Evolutionary conservation across 2,113 vertebrate genomes (phyloP), one percentile per base, ranked within the genome.

Genomic region (Budorcas taxicolor): DNA sequence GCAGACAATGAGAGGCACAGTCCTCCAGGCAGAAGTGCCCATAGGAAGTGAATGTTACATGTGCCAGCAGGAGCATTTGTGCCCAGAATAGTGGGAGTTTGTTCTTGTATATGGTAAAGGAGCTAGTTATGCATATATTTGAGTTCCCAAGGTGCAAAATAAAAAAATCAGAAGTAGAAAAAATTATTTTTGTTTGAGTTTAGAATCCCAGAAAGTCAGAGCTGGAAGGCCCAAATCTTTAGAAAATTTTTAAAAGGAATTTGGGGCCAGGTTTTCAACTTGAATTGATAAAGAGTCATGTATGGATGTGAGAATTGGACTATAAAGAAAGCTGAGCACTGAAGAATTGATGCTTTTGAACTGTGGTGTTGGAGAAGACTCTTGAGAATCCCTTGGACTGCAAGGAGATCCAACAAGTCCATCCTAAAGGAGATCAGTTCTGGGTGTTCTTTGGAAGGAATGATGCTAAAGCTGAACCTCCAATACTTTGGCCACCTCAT

Each of bases 171-270:
- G 27, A 88, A 23, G 45, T 53, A 50, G 11, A 29, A 53, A 62
- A 52, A 31, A n/a, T 36, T 2, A 15, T 55, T n/a, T 80, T 27
- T n/a, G 25, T 90, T 85, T 94, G 50, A 84, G 43, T 58, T 89
- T 60, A 67, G 80, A 91, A 47, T 92, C 57, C 27, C 74, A 91
- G 45, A 89, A 95, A 92, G 36, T 52, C 84, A 95, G 94, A 94
- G n/a, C 10, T 93, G 23, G 31, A 90, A 87, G 15, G 43, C 80
- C 60, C 84, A 74, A 83, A 82, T 47, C 27, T 57, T 62, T 76
- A 43, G 23, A 76, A 43, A 76, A 55, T 21, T 76, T 96, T 57
- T 31, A 91, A 55, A 55, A 29, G 25, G n/a, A 29, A 7, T 45
- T 64, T 91, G 50, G 71, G 45, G 19, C 33, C 15, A 40, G 43